These are phyloP conservation scores for Cosmia trapezina DNA, from an alignment of 2,888 invertebrate genomes.

Conservation along the genomic window DNA sequence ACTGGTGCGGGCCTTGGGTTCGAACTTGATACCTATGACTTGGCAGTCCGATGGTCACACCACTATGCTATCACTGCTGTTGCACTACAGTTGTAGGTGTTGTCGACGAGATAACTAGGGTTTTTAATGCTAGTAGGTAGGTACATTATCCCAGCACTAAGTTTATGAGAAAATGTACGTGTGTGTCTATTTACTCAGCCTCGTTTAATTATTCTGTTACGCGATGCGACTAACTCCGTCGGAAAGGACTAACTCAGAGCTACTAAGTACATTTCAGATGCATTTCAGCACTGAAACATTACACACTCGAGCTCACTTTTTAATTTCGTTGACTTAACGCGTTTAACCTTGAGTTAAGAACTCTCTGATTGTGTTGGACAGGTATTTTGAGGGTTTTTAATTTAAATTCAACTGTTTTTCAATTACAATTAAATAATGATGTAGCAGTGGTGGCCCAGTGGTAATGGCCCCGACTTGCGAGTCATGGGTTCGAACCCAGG, in stretches of 20 bases:
- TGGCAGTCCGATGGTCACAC: no score
- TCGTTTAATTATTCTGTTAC: slow-evolving; percentile 51
- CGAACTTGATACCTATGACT: no score
- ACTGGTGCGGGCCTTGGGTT: no score
- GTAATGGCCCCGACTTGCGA: no score
- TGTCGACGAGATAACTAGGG: background rate
- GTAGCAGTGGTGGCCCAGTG: no score
- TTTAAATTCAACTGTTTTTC: background rate
- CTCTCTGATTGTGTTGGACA: background rate
- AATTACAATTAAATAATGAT: no score
- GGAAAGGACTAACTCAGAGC: slow-evolving; percentile 33
- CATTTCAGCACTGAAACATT: slow-evolving; percentile 29
- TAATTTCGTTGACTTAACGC: slow-evolving; percentile 35
- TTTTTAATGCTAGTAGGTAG: background rate
- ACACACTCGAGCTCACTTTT: slow-evolving; percentile 22
- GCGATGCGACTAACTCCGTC: slow-evolving; percentile 10
- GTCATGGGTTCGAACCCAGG: no score
- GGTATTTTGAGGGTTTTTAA: background rate
- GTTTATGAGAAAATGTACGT: slow-evolving; percentile 19
- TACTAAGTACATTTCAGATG: slow-evolving; percentile 38
- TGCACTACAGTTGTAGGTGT: background rate
- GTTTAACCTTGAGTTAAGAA: background rate
- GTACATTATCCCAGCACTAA: slow-evolving; percentile 10
- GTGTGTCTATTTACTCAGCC: slow-evolving; percentile 28
- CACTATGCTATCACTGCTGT: no score